Percentiles rank a stretch among this genome's conserved stretches.
phyloP scores from a whole-genome alignment of 2,888 invertebrate species.

The Drosophila fulvimacula region DNA sequence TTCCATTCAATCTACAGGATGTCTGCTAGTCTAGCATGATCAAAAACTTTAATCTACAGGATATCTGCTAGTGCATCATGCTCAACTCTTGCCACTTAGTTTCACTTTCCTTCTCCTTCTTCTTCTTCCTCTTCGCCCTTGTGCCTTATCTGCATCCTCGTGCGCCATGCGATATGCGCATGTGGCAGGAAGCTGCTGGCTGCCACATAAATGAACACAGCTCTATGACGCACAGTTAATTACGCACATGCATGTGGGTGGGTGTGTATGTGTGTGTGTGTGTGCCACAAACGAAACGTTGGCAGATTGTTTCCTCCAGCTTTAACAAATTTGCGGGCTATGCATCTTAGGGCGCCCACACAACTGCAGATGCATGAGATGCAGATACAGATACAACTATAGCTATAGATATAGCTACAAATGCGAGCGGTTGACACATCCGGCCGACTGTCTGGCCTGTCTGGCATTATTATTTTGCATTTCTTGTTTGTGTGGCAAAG shows the following conservation, averaged over 20 bases:
- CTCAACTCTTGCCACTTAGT: background rate
- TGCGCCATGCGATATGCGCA: constrained; percentile 20
- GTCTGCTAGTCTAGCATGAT: too few species aligned
- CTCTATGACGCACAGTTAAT: constrained; percentile 30
- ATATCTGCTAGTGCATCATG: background rate
- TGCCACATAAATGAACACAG: constrained; percentile 25
- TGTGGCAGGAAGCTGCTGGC: constrained; percentile 39
- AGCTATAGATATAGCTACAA: background rate
- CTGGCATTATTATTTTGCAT: constrained; percentile 44
- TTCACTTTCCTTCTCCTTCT: background rate
- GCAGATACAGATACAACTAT: background rate
- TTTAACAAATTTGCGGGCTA: constrained; percentile 14
- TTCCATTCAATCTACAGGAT: too few species aligned
- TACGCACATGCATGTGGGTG: constrained; percentile 1
- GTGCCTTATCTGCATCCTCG: constrained; percentile 13
- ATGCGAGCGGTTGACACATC: constrained; percentile 21
- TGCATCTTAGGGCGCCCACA: constrained; percentile 30
- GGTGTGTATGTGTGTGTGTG: constrained; percentile 4
- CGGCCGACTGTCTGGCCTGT: constrained; percentile 10
- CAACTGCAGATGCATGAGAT: background rate
- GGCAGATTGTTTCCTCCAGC: constrained; percentile 40
- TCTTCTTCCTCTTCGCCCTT: too few species aligned
- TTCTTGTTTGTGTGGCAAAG: constrained; percentile 43
- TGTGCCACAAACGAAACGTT: background rate
- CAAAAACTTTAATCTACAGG: background rate